These are phyloP conservation scores for Tromatobia lineatoria DNA, from an alignment of 2,888 invertebrate genomes.

Conservation along the genomic window DNA sequence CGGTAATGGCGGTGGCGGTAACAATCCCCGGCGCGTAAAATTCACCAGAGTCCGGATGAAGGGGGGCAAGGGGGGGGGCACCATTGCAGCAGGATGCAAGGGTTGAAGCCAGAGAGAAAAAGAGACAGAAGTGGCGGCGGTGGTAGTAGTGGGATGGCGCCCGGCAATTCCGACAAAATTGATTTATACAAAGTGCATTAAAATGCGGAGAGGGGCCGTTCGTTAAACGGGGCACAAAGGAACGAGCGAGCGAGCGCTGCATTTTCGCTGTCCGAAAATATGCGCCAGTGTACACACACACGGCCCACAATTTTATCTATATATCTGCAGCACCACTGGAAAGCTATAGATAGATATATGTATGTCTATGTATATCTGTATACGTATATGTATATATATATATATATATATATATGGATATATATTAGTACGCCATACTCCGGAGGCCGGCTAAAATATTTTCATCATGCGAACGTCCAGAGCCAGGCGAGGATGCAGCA, in stretches of 20 bases:
- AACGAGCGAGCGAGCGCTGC: conserved; percentile 52
- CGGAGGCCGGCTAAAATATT: conserved; percentile 52
- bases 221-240: conserved; percentile 72
- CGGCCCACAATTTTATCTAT: not conserved
- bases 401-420: conserved; percentile 1
- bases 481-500: conserved; percentile 8
- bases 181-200: conserved; percentile 75
- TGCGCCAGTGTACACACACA: conserved; percentile 40
- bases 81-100: conserved; percentile 6
- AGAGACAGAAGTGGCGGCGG: conserved; percentile 41
- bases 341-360: conserved; percentile 4
- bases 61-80: not conserved
- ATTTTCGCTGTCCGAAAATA: conserved; percentile 64
- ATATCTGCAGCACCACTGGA: not conserved
- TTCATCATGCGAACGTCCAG: conserved; percentile 32
- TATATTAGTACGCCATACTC: not conserved
- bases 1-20: conserved; percentile 48
- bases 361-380: conserved; percentile 3
- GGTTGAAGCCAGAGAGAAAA: conserved; percentile 36
- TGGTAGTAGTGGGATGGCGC: conserved; percentile 39
- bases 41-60: conserved; percentile 27
- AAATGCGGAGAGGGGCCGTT: conserved; percentile 71
- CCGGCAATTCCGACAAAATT: conserved; percentile 70
- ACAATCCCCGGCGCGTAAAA: conserved; percentile 41
- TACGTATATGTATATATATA: conserved; percentile 13